phyloP scores from a whole-genome alignment of 2,113 vertebrate species.

The Malurus alboscapulatus region DNA sequence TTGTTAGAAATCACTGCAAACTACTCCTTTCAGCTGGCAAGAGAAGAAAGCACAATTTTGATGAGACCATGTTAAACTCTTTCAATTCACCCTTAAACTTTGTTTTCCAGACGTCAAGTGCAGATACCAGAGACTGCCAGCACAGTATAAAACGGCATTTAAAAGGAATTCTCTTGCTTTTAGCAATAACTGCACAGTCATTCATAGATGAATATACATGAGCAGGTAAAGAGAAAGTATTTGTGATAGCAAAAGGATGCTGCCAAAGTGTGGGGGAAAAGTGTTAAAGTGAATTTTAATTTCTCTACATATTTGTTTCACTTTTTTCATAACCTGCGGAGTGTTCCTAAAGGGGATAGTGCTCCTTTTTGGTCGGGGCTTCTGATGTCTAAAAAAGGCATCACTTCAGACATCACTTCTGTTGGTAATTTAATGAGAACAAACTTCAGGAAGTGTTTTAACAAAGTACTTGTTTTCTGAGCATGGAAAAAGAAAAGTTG shows the following conservation, averaged over 20 bases:
- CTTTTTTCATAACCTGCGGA: background rate
- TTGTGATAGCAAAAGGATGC: background rate
- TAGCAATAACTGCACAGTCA: background rate
- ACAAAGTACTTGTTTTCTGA: background rate
- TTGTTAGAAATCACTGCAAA: background rate
- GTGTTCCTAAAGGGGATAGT: background rate
- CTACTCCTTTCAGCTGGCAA: background rate
- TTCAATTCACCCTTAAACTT: background rate
- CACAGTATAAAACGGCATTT: background rate
- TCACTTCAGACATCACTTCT: background rate
- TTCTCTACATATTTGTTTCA: background rate
- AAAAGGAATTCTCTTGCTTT: background rate
- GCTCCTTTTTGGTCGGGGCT: background rate
- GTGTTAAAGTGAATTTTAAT: background rate
- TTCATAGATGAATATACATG: background rate
- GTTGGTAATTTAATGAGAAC: background rate
- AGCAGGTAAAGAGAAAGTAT: background rate
- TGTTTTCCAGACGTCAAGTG: background rate
- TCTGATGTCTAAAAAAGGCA: background rate
- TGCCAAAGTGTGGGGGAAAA: fast-evolving
- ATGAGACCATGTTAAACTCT: background rate
- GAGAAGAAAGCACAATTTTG: background rate
- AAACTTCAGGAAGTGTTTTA: background rate
- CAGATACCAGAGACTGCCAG: background rate
- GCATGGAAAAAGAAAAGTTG: background rate